phyloP scores from a whole-genome alignment of 2,888 invertebrate genomes.

The Mesopsocus fuscifrons region DNA sequence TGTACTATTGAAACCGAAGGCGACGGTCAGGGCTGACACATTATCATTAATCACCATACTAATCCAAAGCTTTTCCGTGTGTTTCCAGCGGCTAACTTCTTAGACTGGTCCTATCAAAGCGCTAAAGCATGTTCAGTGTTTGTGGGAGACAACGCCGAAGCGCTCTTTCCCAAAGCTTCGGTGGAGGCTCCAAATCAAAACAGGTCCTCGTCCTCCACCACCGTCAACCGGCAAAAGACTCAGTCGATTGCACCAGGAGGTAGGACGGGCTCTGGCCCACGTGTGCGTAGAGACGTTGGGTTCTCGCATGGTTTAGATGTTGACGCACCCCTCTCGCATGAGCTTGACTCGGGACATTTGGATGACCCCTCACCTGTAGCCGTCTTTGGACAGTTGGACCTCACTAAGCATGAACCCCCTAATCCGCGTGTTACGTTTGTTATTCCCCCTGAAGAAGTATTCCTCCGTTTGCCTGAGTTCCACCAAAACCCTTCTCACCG shows the following conservation, averaged over 20 bases:
- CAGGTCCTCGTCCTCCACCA: constrained; percentile 35
- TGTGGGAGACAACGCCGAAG: constrained; percentile 57
- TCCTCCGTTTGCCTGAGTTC: not conserved
- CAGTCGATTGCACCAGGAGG: constrained; percentile 27
- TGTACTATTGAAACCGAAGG: too few relatives aligned
- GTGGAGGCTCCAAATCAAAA: constrained; percentile 52
- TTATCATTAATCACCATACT: too few relatives aligned
- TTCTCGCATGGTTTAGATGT: constrained; percentile 32
- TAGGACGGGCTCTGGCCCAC: constrained; percentile 20
- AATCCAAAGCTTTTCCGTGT: too few relatives aligned
- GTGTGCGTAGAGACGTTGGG: constrained; percentile 42
- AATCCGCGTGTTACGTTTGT: not conserved
- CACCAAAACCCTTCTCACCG: not conserved
- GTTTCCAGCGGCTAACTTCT: constrained; percentile 51
- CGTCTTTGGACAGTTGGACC: not conserved
- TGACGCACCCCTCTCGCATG: constrained; percentile 3
- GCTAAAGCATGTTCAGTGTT: constrained; percentile 68
- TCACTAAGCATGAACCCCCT: not conserved
- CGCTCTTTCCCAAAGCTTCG: constrained; percentile 36
- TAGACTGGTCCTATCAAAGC: constrained; percentile 71
- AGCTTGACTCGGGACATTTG: constrained; percentile 4
- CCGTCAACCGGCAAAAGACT: constrained; percentile 38
- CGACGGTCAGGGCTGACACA: too few relatives aligned
- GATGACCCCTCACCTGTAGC: not conserved
- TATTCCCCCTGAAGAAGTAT: constrained; percentile 4